A percentile compares a stretch with the other conserved stretches of the same genome.
phyloP scores from a whole-genome alignment of 2,797 vertebrate genomes.

The Onychomys arenicola region DNA sequence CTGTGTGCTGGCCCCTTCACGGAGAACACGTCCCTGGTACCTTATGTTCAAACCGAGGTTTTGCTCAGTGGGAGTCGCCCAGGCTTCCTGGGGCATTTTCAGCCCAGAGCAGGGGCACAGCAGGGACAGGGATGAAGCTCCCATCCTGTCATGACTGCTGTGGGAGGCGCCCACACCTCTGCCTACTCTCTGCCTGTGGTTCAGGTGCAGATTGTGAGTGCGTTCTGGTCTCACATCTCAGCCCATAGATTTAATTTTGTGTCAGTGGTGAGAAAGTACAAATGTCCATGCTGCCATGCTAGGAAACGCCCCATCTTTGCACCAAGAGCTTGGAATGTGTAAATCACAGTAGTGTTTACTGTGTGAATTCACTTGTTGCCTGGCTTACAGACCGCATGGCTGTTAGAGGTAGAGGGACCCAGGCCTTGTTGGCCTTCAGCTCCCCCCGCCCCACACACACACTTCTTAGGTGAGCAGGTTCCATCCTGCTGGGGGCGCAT shows the following conservation, averaged over 20 bases:
- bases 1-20: background rate
- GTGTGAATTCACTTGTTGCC: background rate
- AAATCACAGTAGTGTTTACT: fast-evolving
- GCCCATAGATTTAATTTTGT: background rate
- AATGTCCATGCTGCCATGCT: fast-evolving
- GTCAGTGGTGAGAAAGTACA: fast-evolving
- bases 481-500: fast-evolving
- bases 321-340: fast-evolving
- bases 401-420: background rate
- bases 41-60: no score
- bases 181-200: background rate
- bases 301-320: fast-evolving
- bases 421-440: fast-evolving
- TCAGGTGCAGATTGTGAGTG: background rate
- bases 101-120: background rate
- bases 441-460: no score
- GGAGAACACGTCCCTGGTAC: background rate
- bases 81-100: background rate
- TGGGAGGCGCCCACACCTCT: background rate
- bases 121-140: no score
- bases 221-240: background rate
- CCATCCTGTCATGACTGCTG: background rate
- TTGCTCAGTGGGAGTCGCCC: no score
- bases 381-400: fast-evolving
- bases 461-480: background rate